A percentile compares a stretch with the other conserved stretches of the same genome.
Conservation (phyloP, 1,140 invertebrate species). For the Chymomyza costata region DNA sequence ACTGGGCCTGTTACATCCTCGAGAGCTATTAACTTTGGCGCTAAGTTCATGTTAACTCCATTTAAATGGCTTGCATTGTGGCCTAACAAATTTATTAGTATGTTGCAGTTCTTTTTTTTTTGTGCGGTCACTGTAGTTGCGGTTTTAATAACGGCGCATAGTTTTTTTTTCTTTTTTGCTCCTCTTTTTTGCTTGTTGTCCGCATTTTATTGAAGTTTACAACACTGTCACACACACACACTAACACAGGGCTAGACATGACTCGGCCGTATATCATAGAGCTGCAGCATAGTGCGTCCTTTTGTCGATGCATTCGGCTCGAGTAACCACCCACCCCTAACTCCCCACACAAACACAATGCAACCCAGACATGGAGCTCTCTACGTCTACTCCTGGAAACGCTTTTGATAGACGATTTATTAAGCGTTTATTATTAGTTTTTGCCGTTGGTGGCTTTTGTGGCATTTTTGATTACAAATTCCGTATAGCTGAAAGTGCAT, state of each 20-base stretch:
- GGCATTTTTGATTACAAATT: constrained; percentile 68
- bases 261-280: constrained; percentile 60
- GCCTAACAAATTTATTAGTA: constrained; percentile 26
- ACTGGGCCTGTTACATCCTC: background rate
- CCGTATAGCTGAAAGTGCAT: constrained; percentile 36
- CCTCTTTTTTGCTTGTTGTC: constrained; percentile 4
- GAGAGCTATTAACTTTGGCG: constrained; percentile 32
- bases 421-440: constrained; percentile 72
- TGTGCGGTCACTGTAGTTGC: constrained; percentile 29
- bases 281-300: constrained; percentile 15
- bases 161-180: constrained; percentile 17
- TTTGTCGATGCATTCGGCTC: background rate
- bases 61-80: constrained; percentile 29
- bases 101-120: no score
- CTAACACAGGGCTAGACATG: constrained; percentile 32
- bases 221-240: background rate
- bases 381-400: constrained; percentile 31
- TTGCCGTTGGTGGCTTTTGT: constrained; percentile 55
- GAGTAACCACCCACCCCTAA: no score
- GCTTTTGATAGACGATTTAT: constrained; percentile 67
- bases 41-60: constrained; percentile 7
- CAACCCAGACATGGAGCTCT: no score
- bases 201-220: constrained; percentile 9
- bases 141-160: constrained; percentile 55
- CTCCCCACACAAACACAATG: no score